phyloP scores from a whole-genome alignment of 2,888 invertebrate genomes.

The Apoderus coryli region DNA sequence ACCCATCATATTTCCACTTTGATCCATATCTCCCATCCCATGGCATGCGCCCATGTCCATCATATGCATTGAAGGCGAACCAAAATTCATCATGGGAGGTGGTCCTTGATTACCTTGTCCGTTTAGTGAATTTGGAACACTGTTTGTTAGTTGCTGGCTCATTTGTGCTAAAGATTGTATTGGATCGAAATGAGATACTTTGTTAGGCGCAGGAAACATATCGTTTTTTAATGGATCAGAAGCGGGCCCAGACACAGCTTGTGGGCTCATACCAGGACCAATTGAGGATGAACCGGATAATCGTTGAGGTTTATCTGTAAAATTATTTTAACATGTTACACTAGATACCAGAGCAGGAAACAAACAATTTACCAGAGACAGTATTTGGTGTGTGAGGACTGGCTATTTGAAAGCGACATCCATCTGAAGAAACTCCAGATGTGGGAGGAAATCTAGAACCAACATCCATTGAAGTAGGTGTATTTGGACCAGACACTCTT shows the following conservation, averaged over 20 bases:
- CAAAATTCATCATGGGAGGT: conserved; percentile 39
- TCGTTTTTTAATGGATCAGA: conserved; percentile 30
- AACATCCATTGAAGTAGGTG: conserved; percentile 36
- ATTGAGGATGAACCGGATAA: conserved; percentile 25
- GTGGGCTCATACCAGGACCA: conserved; percentile 30
- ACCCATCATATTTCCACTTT: conserved; percentile 29
- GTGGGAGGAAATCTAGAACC: conserved; percentile 32
- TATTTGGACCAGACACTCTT: conserved; percentile 36
- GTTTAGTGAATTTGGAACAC: conserved; percentile 45
- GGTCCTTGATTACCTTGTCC: conserved; percentile 36
- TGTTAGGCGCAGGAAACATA: conserved; percentile 32
- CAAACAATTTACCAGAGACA: too few relatives aligned
- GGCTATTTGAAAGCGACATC: conserved; percentile 36
- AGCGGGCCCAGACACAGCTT: conserved; percentile 30
- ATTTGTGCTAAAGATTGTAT: conserved; percentile 89
- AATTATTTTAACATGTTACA: too few relatives aligned
- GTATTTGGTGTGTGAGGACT: conserved; percentile 35
- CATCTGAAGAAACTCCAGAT: conserved; percentile 28
- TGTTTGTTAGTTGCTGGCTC: conserved; percentile 82
- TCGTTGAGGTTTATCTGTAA: conserved; percentile 28
- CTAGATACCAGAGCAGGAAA: too few relatives aligned
- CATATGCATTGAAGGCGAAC: conserved; percentile 36
- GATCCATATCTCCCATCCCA: conserved; percentile 30
- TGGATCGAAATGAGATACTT: conserved; percentile 72
- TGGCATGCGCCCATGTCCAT: conserved; percentile 33